Evolutionary conservation across 2,888 invertebrate genomes (phyloP), one percentile per base, ranked within the genome.

Genomic region (Panzeria rudis): DNA sequence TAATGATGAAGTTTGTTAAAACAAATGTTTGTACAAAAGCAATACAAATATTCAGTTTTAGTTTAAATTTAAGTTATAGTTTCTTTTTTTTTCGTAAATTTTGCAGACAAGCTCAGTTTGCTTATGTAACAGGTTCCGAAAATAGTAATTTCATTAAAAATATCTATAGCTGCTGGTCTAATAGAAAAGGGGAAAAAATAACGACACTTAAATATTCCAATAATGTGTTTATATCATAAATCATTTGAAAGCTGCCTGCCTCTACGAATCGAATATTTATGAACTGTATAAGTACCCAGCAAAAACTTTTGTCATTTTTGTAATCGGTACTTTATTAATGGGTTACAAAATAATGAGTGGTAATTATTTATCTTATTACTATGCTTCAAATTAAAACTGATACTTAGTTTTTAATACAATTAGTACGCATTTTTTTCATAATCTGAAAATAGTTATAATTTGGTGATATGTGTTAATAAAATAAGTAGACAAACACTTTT

Each of bases 161-260:
- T 29, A 66, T 66, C 38, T 52, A 8, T 64, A 38, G 77, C 76
- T 83, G 82, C 76, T 72, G 71, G 82, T 77, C 64, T 71, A 77
- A 71, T 38, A 62, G 20, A 62, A 76, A 76, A 64, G 8, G n/a
- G 15, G 47, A 25, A 71, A 71, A 64, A 64, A 13, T 35, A 82
- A 71, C 41, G 68, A 83, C 64, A 83, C 77, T 62, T 77, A 72
- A 77, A 71, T 71, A 71, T 83, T 83, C 23, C 71, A 83, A 50
- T 66, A 72, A 77, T 77, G 64, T 64, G 41, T 83, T 76, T 56
- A 64, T 47, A 83, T 77, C 71, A 77, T 83, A 83, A 83, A 83
- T 83, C 82, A 77, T 83, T 83, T 64, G 47, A 71, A 71, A 56
- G 41, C 66, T 56, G 71, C 44, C 61, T 32, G 35, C 44, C 61